Base-by-base conservation (phyloP, 2,113 vertebrate genomes). In the Herpetotheres cachinnans region DNA sequence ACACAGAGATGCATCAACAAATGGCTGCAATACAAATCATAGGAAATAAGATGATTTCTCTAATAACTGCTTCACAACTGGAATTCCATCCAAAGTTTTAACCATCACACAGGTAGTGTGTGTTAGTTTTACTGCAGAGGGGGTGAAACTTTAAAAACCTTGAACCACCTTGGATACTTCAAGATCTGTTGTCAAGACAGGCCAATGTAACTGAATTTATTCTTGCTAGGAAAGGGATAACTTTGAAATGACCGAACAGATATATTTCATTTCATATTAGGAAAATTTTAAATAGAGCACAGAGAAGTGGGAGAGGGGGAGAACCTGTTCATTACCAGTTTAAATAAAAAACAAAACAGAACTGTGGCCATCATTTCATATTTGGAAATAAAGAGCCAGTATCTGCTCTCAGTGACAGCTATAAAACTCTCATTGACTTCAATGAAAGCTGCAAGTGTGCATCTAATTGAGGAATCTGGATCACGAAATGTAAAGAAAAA, bases 401-500 rank as follows among this genome's bases (percentile, higher is more conserved):
- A 91, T 77, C 58, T 81, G 62, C 78, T 80, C 50, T 70, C 78
- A 81, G 50, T 78, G 89, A 78, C 78, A 95, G 94, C 67, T 82
- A 94, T 90, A 94, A 95, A 96, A 94, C 58, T 81, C 74, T 61
- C 84, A 93, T 32, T 70, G 89, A 86, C 86, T 96, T 95, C 93
- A 95, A 52, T 81, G 79, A 93, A 93, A 93, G 55, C 95, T 73
- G 72, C 87, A 88, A 96, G 78, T 54, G 73, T 74, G 50, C 87
- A 91, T 86, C 83, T 94, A 96, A 96, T 95, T 90, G 72, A 93
- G 63, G 74, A 96, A 90, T 88, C 67, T 66, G 50, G 90, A 95
- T 93, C 93, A 96, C 87, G 90, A 85, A 97, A 96, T 59, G 67
- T 83, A 89, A 96, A 94, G 96, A 95, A 95, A 94, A 97, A 97